Conservation (phyloP, 1,140 invertebrate species). For the Calephelis virginiensis region DNA sequence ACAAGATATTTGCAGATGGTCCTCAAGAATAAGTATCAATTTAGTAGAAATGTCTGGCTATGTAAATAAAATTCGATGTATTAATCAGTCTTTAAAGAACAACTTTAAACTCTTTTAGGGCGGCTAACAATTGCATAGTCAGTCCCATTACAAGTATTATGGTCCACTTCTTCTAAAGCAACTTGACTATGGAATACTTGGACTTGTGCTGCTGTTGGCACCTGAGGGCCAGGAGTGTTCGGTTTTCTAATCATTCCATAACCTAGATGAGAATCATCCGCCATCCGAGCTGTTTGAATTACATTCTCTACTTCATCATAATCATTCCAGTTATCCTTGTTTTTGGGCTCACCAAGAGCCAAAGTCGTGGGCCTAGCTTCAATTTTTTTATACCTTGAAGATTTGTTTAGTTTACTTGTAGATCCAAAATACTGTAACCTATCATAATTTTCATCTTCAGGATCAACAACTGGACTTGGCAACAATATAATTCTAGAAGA, state of each 20-base stretch:
- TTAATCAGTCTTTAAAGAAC: conserved; percentile 56
- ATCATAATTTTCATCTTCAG: conserved; percentile 83
- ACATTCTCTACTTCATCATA: conserved; percentile 83
- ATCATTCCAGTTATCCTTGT: conserved; percentile 81
- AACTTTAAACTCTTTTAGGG: conserved; percentile 83
- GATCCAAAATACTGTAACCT: conserved; percentile 89
- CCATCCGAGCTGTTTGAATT: conserved; percentile 82
- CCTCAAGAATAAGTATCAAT: not conserved
- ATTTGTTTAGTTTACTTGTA: conserved; percentile 82
- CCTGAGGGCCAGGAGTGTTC: conserved; percentile 68
- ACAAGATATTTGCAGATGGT: too few relatives aligned
- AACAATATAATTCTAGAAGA: conserved; percentile 72
- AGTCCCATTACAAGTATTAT: conserved; percentile 85
- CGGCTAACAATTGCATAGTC: conserved; percentile 90
- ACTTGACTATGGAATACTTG: conserved; percentile 67
- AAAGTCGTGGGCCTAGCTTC: conserved; percentile 72
- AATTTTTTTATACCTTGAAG: conserved; percentile 85
- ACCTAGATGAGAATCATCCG: conserved; percentile 88
- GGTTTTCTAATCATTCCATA: conserved; percentile 88
- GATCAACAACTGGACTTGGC: conserved; percentile 65
- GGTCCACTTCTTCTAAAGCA: conserved; percentile 76
- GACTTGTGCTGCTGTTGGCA: conserved; percentile 65
- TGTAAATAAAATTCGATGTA: conserved; percentile 17
- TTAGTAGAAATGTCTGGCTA: not conserved
- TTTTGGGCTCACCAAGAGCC: conserved; percentile 55